phyloP scores from a whole-genome alignment of 92 coral and sea anemone genomes.

The Pocillopora meandrina region DNA sequence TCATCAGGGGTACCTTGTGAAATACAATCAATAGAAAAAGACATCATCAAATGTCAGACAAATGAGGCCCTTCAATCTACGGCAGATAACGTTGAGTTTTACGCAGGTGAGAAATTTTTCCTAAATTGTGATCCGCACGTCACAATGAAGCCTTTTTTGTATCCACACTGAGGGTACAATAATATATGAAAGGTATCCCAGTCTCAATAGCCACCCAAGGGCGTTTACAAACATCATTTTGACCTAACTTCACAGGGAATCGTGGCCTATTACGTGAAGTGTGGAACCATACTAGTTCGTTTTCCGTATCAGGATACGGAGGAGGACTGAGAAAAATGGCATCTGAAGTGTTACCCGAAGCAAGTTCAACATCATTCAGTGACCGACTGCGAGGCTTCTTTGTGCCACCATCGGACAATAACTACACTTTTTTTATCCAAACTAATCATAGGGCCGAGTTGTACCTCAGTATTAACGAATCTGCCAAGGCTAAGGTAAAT shows the following conservation, averaged over 20 bases:
- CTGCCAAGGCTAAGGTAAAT: slow-evolving; percentile 62
- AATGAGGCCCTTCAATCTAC: slow-evolving; percentile 22
- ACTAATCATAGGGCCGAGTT: slow-evolving; percentile 82
- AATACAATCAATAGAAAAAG: slow-evolving; percentile 42
- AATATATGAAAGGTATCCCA: too few relatives aligned
- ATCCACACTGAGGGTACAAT: too few relatives aligned
- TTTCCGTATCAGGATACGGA: slow-evolving; percentile 61
- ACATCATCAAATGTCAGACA: slow-evolving; percentile 68
- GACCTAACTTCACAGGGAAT: slow-evolving; percentile 47
- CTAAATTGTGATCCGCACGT: too few relatives aligned
- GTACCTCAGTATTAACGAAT: slow-evolving; percentile 59
- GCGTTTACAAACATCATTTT: neutral
- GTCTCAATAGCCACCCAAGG: too few relatives aligned
- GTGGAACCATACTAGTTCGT: slow-evolving; percentile 66
- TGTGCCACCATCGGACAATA: slow-evolving; percentile 82
- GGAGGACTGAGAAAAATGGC: slow-evolving; percentile 55
- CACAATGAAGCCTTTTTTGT: too few relatives aligned
- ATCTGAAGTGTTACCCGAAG: slow-evolving; percentile 56
- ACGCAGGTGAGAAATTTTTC: slow-evolving; percentile 52
- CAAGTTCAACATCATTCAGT: slow-evolving; percentile 61
- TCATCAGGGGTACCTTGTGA: slow-evolving; percentile 75
- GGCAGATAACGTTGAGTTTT: slow-evolving; percentile 17
- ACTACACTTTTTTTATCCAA: slow-evolving; percentile 70
- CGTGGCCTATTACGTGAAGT: slow-evolving; percentile 83
- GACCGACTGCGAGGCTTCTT: slow-evolving; percentile 78